Evolutionary conservation across 2,113 vertebrate species (phyloP).

Genomic region (Mixornis gularis): DNA sequence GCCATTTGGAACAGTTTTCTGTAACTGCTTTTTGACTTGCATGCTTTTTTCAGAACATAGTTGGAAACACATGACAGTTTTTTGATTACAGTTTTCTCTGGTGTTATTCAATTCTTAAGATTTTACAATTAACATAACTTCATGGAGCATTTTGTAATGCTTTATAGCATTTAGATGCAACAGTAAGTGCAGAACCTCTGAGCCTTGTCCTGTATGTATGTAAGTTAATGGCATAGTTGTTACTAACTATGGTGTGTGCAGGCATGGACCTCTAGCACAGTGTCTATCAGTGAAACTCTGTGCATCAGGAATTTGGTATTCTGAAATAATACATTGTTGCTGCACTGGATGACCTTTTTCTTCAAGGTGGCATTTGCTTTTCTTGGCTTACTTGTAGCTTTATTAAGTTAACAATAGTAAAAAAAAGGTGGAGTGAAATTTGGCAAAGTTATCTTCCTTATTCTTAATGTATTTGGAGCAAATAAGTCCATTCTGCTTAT

Average conservation of each 20-base stretch:
- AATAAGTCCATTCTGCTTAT: not conserved
- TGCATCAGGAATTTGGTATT: not conserved
- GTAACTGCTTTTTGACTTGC: not conserved
- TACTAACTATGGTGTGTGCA: not conserved
- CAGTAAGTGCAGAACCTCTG: not conserved
- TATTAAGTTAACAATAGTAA: not conserved
- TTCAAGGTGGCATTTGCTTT: not conserved
- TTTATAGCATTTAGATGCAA: not conserved
- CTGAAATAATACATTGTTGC: not conserved
- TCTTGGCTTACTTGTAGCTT: not conserved
- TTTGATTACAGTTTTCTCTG: accelerated
- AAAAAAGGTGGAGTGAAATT: accelerated
- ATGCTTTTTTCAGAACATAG: not conserved
- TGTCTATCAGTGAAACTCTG: not conserved
- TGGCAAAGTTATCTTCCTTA: not conserved
- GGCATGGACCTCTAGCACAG: not conserved
- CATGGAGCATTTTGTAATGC: not conserved
- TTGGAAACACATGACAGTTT: not conserved
- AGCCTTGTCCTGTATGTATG: not conserved
- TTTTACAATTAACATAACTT: not conserved
- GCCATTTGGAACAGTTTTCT: not conserved
- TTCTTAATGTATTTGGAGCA: not conserved
- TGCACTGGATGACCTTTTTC: not conserved
- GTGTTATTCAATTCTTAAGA: not conserved
- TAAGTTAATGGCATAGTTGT: not conserved